Evolutionary conservation across 2,797 vertebrate genomes (phyloP).

Genomic region (Microctenopoma steveboyesi): DNA sequence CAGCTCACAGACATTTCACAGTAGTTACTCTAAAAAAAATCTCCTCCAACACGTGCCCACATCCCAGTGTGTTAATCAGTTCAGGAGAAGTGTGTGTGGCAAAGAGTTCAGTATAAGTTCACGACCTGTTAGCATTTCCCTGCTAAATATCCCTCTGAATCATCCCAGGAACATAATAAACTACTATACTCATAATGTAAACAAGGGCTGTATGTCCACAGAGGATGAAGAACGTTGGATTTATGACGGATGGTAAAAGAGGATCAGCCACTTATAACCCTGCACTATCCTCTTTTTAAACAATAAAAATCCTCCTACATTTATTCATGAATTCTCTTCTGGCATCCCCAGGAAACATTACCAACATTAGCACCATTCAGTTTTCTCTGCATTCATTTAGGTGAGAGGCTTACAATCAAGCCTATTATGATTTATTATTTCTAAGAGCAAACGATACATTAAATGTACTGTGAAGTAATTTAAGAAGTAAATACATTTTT

Average conservation of each 20-base stretch:
- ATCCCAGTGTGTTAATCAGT: constrained; percentile 30
- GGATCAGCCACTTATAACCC: constrained; percentile 38
- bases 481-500: no score
- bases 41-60: constrained; percentile 38
- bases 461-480: constrained; percentile 32
- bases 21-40: constrained; percentile 47
- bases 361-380: constrained; percentile 22
- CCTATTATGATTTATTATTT: constrained; percentile 39
- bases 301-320: constrained; percentile 37
- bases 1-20: constrained; percentile 42
- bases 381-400: constrained; percentile 46
- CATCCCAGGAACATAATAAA: constrained; percentile 1
- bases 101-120: constrained; percentile 54
- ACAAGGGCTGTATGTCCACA: background rate
- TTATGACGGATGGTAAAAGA: constrained; percentile 19
- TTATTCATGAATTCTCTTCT: constrained; percentile 37
- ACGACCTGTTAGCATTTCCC: constrained; percentile 24
- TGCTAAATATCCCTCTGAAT: constrained; percentile 3
- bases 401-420: constrained; percentile 39
- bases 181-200: constrained; percentile 13
- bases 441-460: constrained; percentile 39
- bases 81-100: constrained; percentile 14
- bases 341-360: constrained; percentile 30
- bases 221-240: constrained; percentile 10
- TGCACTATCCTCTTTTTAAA: constrained; percentile 46